Evolutionary conservation across 2,888 invertebrate species (phyloP).

Genomic region (Pilophorus perplexus): DNA sequence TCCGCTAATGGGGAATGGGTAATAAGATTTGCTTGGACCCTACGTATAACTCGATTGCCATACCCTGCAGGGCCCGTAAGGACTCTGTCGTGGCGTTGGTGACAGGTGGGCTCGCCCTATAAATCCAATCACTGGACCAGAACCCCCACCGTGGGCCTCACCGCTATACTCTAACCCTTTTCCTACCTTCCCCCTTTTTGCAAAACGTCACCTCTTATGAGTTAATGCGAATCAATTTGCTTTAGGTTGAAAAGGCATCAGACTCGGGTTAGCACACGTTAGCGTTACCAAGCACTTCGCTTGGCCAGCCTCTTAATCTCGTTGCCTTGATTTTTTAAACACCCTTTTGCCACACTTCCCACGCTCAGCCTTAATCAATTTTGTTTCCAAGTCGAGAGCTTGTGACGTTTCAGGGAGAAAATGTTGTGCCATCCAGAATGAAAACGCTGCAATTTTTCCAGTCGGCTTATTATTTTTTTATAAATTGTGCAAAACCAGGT

Average conservation of each 20-base stretch:
- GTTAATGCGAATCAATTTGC: slow-evolving; percentile 37
- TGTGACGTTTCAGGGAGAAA: too few relatives aligned
- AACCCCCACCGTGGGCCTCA: slow-evolving; percentile 3
- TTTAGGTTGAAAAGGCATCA: slow-evolving; percentile 33
- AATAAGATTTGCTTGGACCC: slow-evolving; percentile 45
- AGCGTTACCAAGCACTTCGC: slow-evolving; percentile 14
- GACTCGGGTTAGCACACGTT: not conserved
- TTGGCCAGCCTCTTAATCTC: slow-evolving; percentile 22
- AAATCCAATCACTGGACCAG: slow-evolving; percentile 35
- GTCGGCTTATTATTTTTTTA: too few relatives aligned
- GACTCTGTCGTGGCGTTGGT: slow-evolving; percentile 35
- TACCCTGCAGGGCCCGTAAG: slow-evolving; percentile 18
- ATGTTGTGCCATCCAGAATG: too few relatives aligned
- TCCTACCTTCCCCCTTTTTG: slow-evolving; percentile 12
- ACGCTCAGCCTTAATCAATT: too few relatives aligned
- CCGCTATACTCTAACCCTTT: slow-evolving; percentile 27
- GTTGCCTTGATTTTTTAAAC: slow-evolving; percentile 31
- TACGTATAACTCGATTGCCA: slow-evolving; percentile 43
- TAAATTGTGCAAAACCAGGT: too few relatives aligned
- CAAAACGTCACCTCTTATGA: slow-evolving; percentile 38
- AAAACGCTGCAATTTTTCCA: too few relatives aligned
- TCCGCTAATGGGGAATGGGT: slow-evolving; percentile 45
- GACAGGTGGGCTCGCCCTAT: slow-evolving; percentile 35
- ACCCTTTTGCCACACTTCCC: too few relatives aligned
- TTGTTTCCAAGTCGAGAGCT: too few relatives aligned